Conservation (phyloP, 2,797 vertebrate species). For the Notamacropus eugenii region DNA sequence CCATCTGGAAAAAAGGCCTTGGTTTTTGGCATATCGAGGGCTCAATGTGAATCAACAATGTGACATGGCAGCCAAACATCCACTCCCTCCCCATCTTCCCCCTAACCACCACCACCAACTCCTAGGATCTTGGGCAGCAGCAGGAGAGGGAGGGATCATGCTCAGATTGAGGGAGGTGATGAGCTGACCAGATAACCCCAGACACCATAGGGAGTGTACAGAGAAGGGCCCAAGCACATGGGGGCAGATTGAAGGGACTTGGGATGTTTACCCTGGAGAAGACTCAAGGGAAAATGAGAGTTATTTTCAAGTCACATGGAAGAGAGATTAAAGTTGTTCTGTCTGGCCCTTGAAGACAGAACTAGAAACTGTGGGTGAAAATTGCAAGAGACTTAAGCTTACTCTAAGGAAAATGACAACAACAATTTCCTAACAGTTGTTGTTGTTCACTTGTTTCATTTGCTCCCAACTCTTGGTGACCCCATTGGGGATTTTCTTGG, state of each 20-base stretch:
- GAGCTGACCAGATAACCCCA: neutral
- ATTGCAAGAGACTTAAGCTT: neutral
- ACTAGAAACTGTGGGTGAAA: neutral
- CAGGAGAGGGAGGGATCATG: neutral
- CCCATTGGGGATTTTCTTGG: neutral
- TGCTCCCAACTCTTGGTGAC: neutral
- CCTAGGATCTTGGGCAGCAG: neutral
- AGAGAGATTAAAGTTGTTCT: neutral
- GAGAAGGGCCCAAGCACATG: neutral
- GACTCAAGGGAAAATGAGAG: neutral
- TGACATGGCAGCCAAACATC: neutral
- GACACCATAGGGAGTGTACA: neutral
- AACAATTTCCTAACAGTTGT: neutral
- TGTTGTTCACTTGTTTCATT: neutral
- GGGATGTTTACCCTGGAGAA: neutral
- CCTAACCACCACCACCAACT: neutral
- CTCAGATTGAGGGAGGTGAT: neutral
- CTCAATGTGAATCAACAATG: neutral
- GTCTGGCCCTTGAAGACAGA: neutral
- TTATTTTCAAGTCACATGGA: neutral
- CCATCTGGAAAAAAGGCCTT: neutral
- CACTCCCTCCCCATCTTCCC: neutral
- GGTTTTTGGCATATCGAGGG: neutral
- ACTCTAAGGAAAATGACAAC: neutral
- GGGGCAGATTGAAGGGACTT: neutral